These are phyloP conservation scores for Dendrocincla fuliginosa DNA, from an alignment of 2,797 vertebrate genomes.

Conservation along the genomic window DNA sequence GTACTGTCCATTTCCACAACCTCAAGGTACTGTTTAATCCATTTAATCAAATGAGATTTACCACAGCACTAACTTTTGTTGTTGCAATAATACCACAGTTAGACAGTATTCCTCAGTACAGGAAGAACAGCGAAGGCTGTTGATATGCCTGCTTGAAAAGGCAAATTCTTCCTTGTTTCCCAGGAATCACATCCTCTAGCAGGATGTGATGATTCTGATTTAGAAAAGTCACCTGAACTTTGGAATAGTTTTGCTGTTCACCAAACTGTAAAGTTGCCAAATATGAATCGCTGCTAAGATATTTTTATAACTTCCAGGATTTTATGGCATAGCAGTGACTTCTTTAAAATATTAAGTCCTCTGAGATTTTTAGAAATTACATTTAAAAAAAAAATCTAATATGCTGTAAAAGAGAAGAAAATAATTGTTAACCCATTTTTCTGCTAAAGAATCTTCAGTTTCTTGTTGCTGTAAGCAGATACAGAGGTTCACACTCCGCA, in stretches of 20 bases:
- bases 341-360: not conserved
- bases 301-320: not conserved
- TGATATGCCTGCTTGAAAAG: slow-evolving; percentile 41
- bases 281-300: not conserved
- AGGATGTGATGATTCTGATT: slow-evolving; percentile 10
- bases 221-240: slow-evolving; percentile 46
- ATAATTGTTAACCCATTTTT: not conserved
- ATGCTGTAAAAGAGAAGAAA: not conserved
- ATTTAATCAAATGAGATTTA: not conserved
- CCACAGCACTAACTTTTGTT: not conserved
- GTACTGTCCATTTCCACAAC: not conserved
- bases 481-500: not conserved
- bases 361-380: not conserved
- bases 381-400: not conserved
- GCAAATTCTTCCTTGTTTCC: slow-evolving; percentile 40
- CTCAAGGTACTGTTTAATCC: not conserved
- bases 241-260: slow-evolving; percentile 29
- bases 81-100: not conserved
- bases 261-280: slow-evolving; percentile 20
- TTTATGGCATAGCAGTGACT: not conserved
- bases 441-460: not conserved
- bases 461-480: not conserved
- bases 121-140: not conserved
- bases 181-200: not conserved
- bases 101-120: slow-evolving; percentile 10